Percentiles rank a stretch among this genome's conserved stretches.
These are phyloP conservation scores for Cydia amplana DNA, from an alignment of 1,140 invertebrate genomes.

Conservation along the genomic window DNA sequence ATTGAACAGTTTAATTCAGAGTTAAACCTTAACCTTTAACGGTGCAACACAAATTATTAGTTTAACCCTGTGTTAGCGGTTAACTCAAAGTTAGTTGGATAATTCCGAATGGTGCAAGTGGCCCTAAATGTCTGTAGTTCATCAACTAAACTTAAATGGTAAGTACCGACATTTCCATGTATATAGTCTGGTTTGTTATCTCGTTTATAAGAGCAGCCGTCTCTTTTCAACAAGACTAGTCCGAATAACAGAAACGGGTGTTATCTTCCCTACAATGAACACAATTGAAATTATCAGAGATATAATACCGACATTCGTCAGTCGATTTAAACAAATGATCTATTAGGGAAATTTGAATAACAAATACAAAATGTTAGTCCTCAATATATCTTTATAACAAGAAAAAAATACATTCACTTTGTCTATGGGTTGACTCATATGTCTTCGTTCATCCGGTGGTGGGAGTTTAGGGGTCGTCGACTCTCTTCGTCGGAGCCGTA, in stretches of 20 bases:
- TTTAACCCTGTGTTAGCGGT: no score
- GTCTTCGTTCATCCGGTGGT: conserved; percentile 65
- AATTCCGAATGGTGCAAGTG: no score
- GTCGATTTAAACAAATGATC: not conserved
- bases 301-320: not conserved
- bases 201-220: not conserved
- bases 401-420: conserved; percentile 51
- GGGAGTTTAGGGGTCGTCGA: conserved; percentile 85
- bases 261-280: not conserved
- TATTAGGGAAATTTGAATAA: conserved; percentile 9
- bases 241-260: no score
- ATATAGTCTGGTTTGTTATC: not conserved
- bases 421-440: conserved; percentile 65
- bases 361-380: not conserved
- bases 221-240: not conserved
- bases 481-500: conserved; percentile 96
- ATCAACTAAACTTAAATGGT: no score
- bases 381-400: conserved; percentile 62
- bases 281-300: not conserved
- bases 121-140: no score
- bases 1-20: no score
- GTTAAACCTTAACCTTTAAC: no score
- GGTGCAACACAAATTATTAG: no score
- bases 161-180: no score
- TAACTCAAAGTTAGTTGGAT: no score